These are phyloP conservation scores for Punctoribates punctum DNA, from an alignment of 2,888 invertebrate species.

Conservation along the genomic window DNA sequence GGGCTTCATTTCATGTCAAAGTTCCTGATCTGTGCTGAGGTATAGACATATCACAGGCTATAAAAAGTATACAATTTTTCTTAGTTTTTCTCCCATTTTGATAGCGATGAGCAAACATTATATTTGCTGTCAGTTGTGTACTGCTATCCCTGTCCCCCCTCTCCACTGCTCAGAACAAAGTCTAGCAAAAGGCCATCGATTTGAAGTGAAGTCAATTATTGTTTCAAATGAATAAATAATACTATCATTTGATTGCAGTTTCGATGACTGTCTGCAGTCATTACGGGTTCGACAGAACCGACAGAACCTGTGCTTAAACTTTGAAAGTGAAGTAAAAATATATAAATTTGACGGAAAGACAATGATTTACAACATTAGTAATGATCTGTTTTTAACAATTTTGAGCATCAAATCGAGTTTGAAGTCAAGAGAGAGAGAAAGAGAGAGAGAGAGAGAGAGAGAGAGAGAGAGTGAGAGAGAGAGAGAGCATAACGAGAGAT, in stretches of 20 bases:
- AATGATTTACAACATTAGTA: constrained; percentile 17
- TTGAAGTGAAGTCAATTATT: neutral
- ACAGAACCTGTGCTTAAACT: neutral
- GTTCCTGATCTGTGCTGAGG: constrained; percentile 8
- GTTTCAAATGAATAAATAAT: constrained; percentile 7
- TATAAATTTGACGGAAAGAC: neutral
- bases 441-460: neutral
- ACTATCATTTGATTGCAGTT: neutral
- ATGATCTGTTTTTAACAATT: constrained; percentile 3
- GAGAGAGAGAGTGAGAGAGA: too few relatives aligned
- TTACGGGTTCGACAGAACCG: too few relatives aligned
- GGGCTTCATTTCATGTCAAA: constrained; percentile 16
- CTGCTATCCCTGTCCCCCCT: neutral
- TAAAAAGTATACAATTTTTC: neutral
- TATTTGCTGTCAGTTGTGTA: neutral
- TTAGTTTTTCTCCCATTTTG: neutral
- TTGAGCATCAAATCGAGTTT: too few relatives aligned
- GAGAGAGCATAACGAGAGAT: too few relatives aligned
- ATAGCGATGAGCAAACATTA: constrained; percentile 1
- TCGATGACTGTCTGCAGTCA: neutral
- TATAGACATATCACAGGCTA: neutral
- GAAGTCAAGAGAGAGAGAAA: neutral
- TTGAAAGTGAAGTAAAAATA: neutral
- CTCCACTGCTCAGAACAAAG: neutral
- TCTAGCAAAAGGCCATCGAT: neutral